Base-by-base conservation (phyloP, 2,797 vertebrate species). In the Pantherophis alleghaniensis region DNA sequence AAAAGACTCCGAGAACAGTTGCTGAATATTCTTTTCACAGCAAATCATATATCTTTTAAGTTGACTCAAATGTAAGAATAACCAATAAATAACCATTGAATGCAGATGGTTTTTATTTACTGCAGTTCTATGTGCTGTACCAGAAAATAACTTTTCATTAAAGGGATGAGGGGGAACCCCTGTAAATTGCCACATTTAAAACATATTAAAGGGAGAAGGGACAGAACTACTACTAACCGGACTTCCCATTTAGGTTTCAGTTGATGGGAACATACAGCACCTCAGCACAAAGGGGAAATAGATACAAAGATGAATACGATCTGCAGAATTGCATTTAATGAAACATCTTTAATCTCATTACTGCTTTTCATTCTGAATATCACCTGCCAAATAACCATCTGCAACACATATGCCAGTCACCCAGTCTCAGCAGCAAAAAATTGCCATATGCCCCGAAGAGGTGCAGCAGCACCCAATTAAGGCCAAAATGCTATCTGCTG, bases 371-470 rank as follows among this genome's bases (percentile, higher is more conserved):
- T 59, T 22, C 94, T 95, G 95, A 95, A 94, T 95, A 93, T 95
- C 95, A 95, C 93, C 95, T 95, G 93, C 37, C 95, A 95, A 94
- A 94, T 95, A 95, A 93, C 95, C 96, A 96, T 96, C 93, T 96
- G 96, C 95, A 96, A 96, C 87, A 95, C 83, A 89, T 93, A 93
- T 51, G 88, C 93, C 95, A 94, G 92, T 61, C 94, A 93, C 90
- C 92, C 95, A 93, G 93, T 95, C 92, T 69, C n/a, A 95, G 91
- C 0, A 2, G 93, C 86, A 94, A 94, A 60, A 53, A 87, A 94
- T 87, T 94, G 95, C 95, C 95, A 93, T 96, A 86, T 95, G 95
- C 95, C 94, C 94, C 92, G 95, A 92, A 7, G 95, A 96, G 95
- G 93, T 94, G 96, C 94, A 88, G 87, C 91, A 92, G 93, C 95